phyloP scores from a whole-genome alignment of 2,888 invertebrate species.

The Ypsolopha sequella region DNA sequence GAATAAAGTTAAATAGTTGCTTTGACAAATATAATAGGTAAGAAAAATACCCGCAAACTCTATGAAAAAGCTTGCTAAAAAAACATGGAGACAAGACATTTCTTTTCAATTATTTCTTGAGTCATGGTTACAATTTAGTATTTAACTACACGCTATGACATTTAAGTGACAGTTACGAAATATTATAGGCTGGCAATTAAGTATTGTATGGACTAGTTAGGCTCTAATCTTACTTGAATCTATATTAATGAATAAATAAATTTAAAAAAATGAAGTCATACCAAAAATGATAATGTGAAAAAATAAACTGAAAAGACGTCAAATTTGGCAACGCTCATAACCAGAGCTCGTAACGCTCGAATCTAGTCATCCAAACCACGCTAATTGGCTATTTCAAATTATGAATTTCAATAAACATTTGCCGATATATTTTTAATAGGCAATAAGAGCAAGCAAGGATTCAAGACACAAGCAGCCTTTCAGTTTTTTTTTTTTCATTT shows the following conservation, averaged over 20 bases:
- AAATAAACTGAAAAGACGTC: slow-evolving; percentile 5
- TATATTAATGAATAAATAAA: background rate
- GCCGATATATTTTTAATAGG: slow-evolving; percentile 56
- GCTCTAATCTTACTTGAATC: background rate
- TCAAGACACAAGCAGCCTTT: slow-evolving; percentile 21
- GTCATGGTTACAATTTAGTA: too few species aligned
- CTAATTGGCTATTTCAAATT: slow-evolving; percentile 55
- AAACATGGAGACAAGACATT: too few species aligned
- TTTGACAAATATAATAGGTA: too few species aligned
- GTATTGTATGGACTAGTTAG: too few species aligned
- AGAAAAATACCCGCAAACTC: too few species aligned
- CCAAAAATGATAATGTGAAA: background rate
- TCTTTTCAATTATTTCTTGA: too few species aligned
- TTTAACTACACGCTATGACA: too few species aligned
- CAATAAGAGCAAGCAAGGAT: slow-evolving; percentile 27
- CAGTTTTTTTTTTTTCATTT: slow-evolving; percentile 16
- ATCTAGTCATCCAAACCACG: slow-evolving; percentile 4
- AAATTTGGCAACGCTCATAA: slow-evolving; percentile 1
- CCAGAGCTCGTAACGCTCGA: background rate
- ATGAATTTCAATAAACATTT: slow-evolving; percentile 54
- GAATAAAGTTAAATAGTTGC: too few species aligned
- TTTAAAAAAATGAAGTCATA: too few species aligned
- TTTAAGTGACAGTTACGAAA: too few species aligned
- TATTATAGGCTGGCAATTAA: too few species aligned
- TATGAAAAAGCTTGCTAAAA: too few species aligned